A percentile compares a stretch with the other conserved stretches of the same genome.
phyloP scores from a whole-genome alignment of 2,888 invertebrate genomes.

The Linhomoeus sp. region DNA sequence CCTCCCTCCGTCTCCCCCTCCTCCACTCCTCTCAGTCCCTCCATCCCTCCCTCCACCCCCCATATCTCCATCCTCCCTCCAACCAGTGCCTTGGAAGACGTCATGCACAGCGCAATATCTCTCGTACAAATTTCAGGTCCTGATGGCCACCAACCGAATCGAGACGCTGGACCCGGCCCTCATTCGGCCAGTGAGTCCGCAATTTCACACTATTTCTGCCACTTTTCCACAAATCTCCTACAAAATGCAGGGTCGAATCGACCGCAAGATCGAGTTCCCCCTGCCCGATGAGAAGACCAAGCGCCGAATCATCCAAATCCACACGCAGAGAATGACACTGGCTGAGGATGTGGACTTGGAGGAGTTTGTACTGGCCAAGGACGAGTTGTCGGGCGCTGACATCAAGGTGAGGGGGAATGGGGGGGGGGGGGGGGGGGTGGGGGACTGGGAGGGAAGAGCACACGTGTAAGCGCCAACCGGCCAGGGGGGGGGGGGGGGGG shows the following conservation, averaged over 20 bases:
- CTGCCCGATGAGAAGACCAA: slow-evolving; percentile 97
- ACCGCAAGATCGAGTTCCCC: slow-evolving; percentile 97
- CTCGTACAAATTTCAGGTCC: slow-evolving; percentile 41
- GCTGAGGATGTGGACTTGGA: slow-evolving; percentile 87
- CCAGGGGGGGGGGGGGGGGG: too few species aligned
- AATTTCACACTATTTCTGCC: too few species aligned
- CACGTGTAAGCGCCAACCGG: too few species aligned
- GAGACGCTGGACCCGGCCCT: slow-evolving; percentile 95
- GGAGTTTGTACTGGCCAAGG: slow-evolving; percentile 95
- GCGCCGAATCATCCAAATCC: slow-evolving; percentile 84
- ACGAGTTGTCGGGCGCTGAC: slow-evolving; percentile 75
- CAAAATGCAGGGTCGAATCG: slow-evolving; percentile 55
- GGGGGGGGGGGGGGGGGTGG: too few species aligned
- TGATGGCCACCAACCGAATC: slow-evolving; percentile 93
- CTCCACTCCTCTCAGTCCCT: too few species aligned
- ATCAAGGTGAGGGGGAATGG: slow-evolving; percentile 36
- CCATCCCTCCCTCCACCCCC: too few species aligned
- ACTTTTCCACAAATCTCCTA: too few species aligned
- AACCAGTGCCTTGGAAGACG: too few species aligned
- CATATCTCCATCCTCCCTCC: too few species aligned
- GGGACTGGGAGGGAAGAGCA: too few species aligned
- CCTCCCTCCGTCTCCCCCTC: too few species aligned
- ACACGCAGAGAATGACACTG: slow-evolving; percentile 95
- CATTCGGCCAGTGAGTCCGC: slow-evolving; percentile 51
- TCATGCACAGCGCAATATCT: too few species aligned